Evolutionary conservation across 2,113 vertebrate species (phyloP).

Genomic region (Dipodomys stephensi): DNA sequence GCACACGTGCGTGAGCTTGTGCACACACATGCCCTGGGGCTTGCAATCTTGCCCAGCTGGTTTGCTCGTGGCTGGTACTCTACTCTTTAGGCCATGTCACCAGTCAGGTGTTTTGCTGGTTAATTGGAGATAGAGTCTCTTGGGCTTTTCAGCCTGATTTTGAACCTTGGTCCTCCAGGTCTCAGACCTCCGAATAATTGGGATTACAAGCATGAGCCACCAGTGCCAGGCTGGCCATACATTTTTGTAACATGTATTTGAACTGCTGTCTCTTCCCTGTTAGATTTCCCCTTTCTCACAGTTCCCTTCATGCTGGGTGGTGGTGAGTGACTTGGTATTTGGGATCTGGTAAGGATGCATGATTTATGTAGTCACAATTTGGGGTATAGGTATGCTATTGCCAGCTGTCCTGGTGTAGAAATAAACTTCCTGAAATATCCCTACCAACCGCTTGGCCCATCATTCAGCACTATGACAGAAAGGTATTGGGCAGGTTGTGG

Average conservation of each 20-base stretch:
- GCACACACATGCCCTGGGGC: too few species aligned
- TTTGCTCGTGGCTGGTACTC: too few species aligned
- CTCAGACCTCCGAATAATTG: too few species aligned
- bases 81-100: too few species aligned
- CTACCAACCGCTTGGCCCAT: accelerated
- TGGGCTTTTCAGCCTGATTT: too few species aligned
- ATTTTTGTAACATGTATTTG: conserved; percentile 28
- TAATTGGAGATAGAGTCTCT: too few species aligned
- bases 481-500: not conserved
- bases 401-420: not conserved
- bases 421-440: not conserved
- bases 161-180: too few species aligned
- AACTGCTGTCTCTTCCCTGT: not conserved
- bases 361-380: not conserved
- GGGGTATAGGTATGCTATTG: not conserved
- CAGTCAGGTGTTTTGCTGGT: too few species aligned
- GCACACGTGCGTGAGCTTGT: too few species aligned
- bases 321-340: not conserved
- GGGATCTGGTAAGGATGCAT: not conserved
- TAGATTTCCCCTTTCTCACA: not conserved
- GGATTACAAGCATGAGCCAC: too few species aligned
- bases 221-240: not conserved
- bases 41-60: too few species aligned
- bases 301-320: not conserved
- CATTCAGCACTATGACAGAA: not conserved